phyloP scores from a whole-genome alignment of 2,888 invertebrate species.

The Rhingia campestris region DNA sequence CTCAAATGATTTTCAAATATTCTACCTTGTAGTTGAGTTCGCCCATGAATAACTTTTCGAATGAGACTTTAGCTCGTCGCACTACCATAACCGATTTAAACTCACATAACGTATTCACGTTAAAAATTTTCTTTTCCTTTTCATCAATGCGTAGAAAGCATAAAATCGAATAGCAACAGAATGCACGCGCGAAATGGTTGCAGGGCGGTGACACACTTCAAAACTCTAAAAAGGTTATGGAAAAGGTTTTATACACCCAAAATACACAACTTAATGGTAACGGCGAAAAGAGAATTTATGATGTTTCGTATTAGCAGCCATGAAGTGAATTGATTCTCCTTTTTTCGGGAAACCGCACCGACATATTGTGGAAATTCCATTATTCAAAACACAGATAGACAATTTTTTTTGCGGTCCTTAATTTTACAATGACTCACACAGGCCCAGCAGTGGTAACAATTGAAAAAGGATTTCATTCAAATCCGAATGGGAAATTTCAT shows the following conservation, averaged over 20 bases:
- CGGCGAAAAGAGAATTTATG: slow-evolving; percentile 20
- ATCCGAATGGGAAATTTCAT: slow-evolving; percentile 41
- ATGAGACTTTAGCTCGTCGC: too few species aligned
- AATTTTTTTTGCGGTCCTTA: background rate
- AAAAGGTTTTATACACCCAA: slow-evolving; percentile 15
- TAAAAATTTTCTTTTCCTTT: slow-evolving; percentile 5
- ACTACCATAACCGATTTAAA: too few species aligned
- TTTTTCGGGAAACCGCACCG: slow-evolving; percentile 14
- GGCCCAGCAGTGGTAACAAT: slow-evolving; percentile 11
- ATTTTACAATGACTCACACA: background rate
- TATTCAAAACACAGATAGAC: slow-evolving; percentile 25
- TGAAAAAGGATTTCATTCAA: slow-evolving; percentile 43
- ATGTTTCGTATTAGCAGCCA: slow-evolving; percentile 22
- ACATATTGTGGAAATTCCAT: slow-evolving; percentile 42
- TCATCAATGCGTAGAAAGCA: background rate
- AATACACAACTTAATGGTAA: slow-evolving; percentile 13
- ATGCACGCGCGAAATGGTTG: background rate
- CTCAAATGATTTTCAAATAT: too few species aligned
- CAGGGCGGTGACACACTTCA: slow-evolving; percentile 13
- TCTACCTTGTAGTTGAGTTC: too few species aligned
- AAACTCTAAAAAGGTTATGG: slow-evolving; percentile 48
- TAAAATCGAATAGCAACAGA: slow-evolving; percentile 9
- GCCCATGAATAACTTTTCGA: too few species aligned
- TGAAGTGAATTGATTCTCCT: slow-evolving; percentile 25
- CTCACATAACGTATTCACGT: slow-evolving; percentile 12